Evolutionary conservation across 1,140 invertebrate genomes (phyloP).

Genomic region (Drosophila pachea): DNA sequence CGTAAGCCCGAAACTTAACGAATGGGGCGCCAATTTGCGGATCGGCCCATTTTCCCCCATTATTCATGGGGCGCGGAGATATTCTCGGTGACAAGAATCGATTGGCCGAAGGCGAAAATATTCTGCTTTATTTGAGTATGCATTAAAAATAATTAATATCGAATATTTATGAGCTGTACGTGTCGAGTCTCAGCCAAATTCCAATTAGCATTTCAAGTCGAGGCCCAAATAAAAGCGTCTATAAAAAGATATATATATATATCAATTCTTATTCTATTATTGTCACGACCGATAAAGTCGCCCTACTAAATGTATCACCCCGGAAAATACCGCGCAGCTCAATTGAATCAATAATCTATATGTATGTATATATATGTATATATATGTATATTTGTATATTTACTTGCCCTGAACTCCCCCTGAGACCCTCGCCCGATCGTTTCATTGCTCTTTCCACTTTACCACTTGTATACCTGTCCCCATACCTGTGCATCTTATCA

Average conservation of each 20-base stretch:
- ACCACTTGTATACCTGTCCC: slow-evolving; percentile 24
- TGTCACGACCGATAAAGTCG: slow-evolving; percentile 13
- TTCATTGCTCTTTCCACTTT: slow-evolving; percentile 8
- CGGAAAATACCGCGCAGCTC: slow-evolving; percentile 15
- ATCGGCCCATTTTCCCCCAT: slow-evolving; percentile 41
- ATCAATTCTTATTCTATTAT: slow-evolving; percentile 31
- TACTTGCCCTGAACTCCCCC: slow-evolving; percentile 40
- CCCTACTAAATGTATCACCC: slow-evolving; percentile 41
- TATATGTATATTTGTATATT: slow-evolving; percentile 10
- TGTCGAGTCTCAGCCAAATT: slow-evolving; percentile 41
- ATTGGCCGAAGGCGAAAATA: slow-evolving; percentile 29
- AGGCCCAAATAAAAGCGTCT: slow-evolving; percentile 17
- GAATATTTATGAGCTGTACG: slow-evolving; percentile 41
- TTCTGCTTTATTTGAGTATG: slow-evolving; percentile 44
- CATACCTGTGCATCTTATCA: slow-evolving; percentile 48
- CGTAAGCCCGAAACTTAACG: slow-evolving; percentile 55
- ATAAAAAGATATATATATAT: slow-evolving; percentile 37
- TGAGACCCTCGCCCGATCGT: slow-evolving; percentile 11
- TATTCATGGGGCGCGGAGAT: slow-evolving; percentile 51
- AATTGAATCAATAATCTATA: slow-evolving; percentile 11
- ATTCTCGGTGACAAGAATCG: slow-evolving; percentile 53
- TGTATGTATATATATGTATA: not conserved
- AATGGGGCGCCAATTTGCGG: slow-evolving; percentile 48
- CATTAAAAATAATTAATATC: slow-evolving; percentile 59
- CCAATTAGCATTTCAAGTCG: slow-evolving; percentile 61